phyloP scores from a whole-genome alignment of 2,113 vertebrate species.

The Chamaea fasciata region DNA sequence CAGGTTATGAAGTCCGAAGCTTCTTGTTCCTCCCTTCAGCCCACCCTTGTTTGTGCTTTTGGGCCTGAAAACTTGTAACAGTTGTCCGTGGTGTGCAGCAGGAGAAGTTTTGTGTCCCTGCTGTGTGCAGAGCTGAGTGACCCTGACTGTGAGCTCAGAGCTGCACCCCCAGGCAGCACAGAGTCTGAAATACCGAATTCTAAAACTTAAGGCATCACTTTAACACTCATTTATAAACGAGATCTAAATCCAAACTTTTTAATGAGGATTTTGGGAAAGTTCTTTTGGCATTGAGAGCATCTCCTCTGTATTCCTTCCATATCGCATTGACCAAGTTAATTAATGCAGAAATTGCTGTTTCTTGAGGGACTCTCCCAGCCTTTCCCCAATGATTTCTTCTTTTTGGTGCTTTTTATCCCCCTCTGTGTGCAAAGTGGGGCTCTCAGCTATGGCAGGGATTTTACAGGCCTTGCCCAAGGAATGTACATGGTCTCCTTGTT shows the following conservation, averaged over 20 bases:
- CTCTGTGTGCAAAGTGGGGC: rapidly evolving
- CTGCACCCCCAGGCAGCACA: background rate
- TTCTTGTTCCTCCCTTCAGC: no score
- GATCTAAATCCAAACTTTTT: background rate
- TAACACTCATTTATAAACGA: background rate
- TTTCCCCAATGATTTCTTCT: background rate
- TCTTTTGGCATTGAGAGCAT: background rate
- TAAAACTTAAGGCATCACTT: background rate
- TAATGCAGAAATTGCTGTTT: background rate
- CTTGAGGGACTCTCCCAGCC: background rate
- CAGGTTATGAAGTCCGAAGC: no score
- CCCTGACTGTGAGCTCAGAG: background rate
- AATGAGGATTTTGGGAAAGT: background rate
- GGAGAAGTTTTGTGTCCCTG: no score
- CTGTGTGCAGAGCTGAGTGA: background rate
- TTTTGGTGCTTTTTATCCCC: background rate
- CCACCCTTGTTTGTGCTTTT: no score
- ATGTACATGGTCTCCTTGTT: rapidly evolving
- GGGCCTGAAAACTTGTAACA: no score
- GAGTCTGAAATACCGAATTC: rapidly evolving
- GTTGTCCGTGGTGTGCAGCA: no score
- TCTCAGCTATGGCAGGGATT: rapidly evolving
- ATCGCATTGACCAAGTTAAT: background rate
- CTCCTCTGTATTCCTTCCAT: background rate
- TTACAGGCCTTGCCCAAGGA: background rate